Evolutionary conservation across 2,888 invertebrate genomes (phyloP).

Genomic region (Diarsia mendica): DNA sequence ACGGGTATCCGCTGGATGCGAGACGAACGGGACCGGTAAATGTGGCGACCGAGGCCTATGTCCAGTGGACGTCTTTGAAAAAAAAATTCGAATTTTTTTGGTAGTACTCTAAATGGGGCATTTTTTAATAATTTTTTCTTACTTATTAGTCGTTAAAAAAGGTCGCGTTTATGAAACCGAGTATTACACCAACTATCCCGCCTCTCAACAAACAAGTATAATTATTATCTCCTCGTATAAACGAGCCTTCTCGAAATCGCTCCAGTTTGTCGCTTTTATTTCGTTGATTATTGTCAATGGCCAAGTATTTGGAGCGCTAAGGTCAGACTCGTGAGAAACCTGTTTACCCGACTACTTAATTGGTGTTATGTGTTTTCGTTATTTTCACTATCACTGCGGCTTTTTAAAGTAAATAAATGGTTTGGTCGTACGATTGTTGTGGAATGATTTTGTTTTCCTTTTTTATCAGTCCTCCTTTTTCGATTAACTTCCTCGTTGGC

Average conservation of each 20-base stretch:
- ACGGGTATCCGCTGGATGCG: too few relatives aligned
- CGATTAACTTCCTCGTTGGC: too few relatives aligned
- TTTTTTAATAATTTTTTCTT: too few relatives aligned
- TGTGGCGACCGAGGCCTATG: too few relatives aligned
- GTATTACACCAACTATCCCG: neutral
- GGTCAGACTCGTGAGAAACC: conserved; percentile 30
- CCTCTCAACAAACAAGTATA: neutral
- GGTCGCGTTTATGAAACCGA: neutral
- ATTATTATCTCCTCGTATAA: neutral
- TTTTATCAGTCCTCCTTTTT: too few relatives aligned
- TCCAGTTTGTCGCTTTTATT: conserved; percentile 13
- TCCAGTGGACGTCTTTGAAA: too few relatives aligned
- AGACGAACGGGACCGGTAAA: too few relatives aligned
- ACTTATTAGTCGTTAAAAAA: too few relatives aligned
- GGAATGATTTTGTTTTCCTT: too few relatives aligned
- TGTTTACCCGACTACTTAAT: neutral
- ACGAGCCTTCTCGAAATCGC: neutral
- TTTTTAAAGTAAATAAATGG: neutral
- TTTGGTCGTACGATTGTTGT: neutral
- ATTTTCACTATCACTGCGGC: conserved; percentile 18
- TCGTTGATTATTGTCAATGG: conserved; percentile 13
- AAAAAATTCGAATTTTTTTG: too few relatives aligned
- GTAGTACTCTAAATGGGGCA: too few relatives aligned
- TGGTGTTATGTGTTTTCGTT: neutral
- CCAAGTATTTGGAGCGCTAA: conserved; percentile 13